Evolutionary conservation across 1,140 invertebrate genomes (phyloP).

Genomic region (Philaenus spumarius): DNA sequence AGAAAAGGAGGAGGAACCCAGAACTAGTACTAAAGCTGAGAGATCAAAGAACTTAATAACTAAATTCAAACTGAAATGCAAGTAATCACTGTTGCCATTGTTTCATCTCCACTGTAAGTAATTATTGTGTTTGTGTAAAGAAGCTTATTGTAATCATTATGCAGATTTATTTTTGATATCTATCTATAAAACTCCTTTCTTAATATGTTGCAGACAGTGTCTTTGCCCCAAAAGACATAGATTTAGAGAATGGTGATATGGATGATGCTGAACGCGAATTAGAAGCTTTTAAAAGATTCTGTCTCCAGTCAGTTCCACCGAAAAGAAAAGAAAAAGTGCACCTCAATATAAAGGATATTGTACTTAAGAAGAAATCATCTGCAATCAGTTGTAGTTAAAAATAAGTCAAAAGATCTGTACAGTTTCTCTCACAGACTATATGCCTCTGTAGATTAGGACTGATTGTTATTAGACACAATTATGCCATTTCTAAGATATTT

Average conservation of each 20-base stretch:
- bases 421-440: too few species aligned
- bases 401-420: slow-evolving; percentile 7
- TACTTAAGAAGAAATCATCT: slow-evolving; percentile 53
- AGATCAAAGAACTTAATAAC: too few species aligned
- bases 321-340: slow-evolving; percentile 61
- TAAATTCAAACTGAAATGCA: too few species aligned
- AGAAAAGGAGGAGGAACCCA: too few species aligned
- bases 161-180: too few species aligned
- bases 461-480: neutral
- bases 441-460: too few species aligned
- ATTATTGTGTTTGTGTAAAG: too few species aligned
- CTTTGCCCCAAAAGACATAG: slow-evolving; percentile 67
- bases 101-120: too few species aligned
- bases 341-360: slow-evolving; percentile 65
- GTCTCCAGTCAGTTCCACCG: slow-evolving; percentile 60
- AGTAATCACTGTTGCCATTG: too few species aligned
- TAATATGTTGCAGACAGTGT: slow-evolving; percentile 60
- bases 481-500: slow-evolving; percentile 6
- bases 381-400: slow-evolving; percentile 31
- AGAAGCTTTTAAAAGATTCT: slow-evolving; percentile 74
- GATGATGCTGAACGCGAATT: slow-evolving; percentile 67
- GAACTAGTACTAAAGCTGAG: too few species aligned
- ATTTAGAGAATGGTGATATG: slow-evolving; percentile 64
- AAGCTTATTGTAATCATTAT: too few species aligned
- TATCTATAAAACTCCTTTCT: too few species aligned